Evolutionary conservation across 2,888 invertebrate genomes (phyloP).

Genomic region (Stramonita haemastoma): DNA sequence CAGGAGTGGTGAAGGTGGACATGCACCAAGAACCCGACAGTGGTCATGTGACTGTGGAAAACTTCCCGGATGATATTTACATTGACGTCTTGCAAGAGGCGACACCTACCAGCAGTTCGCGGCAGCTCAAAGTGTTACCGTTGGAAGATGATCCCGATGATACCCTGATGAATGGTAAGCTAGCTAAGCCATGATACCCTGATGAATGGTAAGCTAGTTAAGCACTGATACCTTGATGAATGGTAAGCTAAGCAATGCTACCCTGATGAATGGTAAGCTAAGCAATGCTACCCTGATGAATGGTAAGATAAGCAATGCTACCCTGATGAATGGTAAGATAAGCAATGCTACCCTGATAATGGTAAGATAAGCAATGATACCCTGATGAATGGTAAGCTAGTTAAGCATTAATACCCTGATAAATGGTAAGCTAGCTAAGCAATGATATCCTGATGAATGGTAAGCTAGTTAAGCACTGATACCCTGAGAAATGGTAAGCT

Average conservation of each 20-base stretch:
- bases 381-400: too few relatives aligned
- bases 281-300: neutral
- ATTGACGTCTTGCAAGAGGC: conserved; percentile 43
- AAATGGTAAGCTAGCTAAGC: too few relatives aligned
- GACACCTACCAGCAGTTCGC: conserved; percentile 11
- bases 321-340: neutral
- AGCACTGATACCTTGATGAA: too few relatives aligned
- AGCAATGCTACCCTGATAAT: too few relatives aligned
- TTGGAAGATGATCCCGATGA: conserved; percentile 37
- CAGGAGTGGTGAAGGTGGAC: conserved; percentile 26
- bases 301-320: neutral
- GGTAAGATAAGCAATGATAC: too few relatives aligned
- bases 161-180: conserved; percentile 26
- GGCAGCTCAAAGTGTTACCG: conserved; percentile 44
- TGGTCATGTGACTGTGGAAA: conserved; percentile 6
- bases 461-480: too few relatives aligned
- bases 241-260: too few relatives aligned
- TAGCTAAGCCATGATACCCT: too few relatives aligned
- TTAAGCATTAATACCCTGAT: too few relatives aligned
- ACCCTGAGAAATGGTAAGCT: too few relatives aligned
- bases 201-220: too few relatives aligned
- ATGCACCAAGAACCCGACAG: conserved; percentile 14
- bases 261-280: neutral
- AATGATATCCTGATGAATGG: too few relatives aligned
- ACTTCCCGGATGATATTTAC: conserved; percentile 47